Evolutionary conservation across 2,888 invertebrate genomes (phyloP), one percentile per base, ranked within the genome.

Genomic region (Timema podura): DNA sequence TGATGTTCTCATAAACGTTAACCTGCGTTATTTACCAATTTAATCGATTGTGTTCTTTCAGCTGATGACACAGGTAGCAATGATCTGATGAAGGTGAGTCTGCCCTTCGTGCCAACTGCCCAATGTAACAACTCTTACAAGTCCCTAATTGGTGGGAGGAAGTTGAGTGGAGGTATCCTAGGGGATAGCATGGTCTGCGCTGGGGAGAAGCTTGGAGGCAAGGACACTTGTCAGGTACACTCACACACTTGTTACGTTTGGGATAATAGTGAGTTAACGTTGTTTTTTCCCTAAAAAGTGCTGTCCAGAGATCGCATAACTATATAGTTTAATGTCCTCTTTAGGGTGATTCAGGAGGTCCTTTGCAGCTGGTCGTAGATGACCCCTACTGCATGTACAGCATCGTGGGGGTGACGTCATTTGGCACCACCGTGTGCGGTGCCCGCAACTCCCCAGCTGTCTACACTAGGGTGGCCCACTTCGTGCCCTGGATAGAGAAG

Each of bases 191-290:
- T 81, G 78, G 48, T 84, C 11, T 83, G 83, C 73, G 83, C 82
- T 11, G 83, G 83, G 5, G 80, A 80, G 59, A 73, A 80, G 70
- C 74, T 75, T 49, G 83, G 83, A 0, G 82, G 82, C 2, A 82
- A 82, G 73, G 84, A 83, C 73, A 83, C 83, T 0, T 83, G 83
- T 69, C 81, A 81, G 75, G 74, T 47, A 73, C 30, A 30, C 30
- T 30, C 30, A 30, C 30, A n/a, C 30, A 30, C 30, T 3, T 30
- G 30, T 30, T 30, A 30, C 30, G 30, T 30, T 30, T 30, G 30
- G 30, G 30, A 30, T 30, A 30, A 30, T 30, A 30, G 30, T 30
- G 30, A 30, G 30, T 30, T 30, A 30, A 30, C 30, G 30, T 30
- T 30, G 1, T 30, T 30, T 30, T n/a, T n/a, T n/a, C n/a, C n/a